These are phyloP conservation scores for Macaca fascicularis DNA, from an alignment of 2,113 vertebrate species.

Conservation along the genomic window DNA sequence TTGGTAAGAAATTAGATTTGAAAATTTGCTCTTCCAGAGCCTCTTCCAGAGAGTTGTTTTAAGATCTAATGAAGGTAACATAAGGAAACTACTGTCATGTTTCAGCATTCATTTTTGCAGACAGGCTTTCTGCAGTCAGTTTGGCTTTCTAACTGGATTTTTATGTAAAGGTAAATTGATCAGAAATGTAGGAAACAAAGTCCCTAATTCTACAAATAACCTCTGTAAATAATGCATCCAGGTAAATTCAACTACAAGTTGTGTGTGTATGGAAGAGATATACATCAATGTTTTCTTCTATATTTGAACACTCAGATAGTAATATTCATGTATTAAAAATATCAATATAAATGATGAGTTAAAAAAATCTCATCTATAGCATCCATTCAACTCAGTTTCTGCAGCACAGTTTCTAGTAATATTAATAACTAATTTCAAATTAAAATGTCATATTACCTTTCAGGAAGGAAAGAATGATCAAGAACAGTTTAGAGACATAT, in stretches of 20 bases:
- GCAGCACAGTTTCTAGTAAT: neutral
- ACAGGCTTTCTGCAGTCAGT: neutral
- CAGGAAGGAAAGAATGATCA: neutral
- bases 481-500: neutral
- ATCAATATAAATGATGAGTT: slow-evolving; percentile 10
- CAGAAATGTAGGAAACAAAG: neutral
- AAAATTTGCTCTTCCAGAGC: neutral
- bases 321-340: neutral
- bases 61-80: neutral
- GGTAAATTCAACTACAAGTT: slow-evolving; percentile 30
- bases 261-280: neutral
- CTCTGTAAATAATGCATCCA: slow-evolving; percentile 20
- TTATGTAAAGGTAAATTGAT: slow-evolving; percentile 27
- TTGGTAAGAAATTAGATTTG: neutral
- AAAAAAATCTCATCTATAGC: neutral
- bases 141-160: neutral
- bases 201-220: neutral
- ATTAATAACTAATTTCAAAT: neutral
- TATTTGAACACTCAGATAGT: neutral
- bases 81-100: neutral
- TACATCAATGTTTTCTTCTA: slow-evolving; percentile 4
- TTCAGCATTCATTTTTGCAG: neutral
- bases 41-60: neutral
- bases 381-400: neutral
- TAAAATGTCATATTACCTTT: neutral